These are phyloP conservation scores for Drosophila tripunctata DNA, from an alignment of 2,888 invertebrate genomes.

Conservation along the genomic window DNA sequence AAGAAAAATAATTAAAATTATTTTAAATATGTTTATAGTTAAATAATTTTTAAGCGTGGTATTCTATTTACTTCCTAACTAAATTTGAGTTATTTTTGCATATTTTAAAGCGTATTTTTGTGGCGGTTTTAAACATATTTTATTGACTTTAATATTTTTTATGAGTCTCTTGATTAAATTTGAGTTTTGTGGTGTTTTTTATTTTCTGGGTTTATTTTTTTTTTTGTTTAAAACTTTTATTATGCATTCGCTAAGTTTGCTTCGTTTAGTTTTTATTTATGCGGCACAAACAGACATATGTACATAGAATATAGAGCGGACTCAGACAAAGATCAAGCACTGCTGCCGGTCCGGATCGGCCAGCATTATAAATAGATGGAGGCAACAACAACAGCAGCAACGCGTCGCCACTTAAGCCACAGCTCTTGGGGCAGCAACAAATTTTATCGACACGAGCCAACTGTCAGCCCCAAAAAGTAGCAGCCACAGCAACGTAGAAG, in stretches of 20 bases:
- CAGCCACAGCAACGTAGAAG: conserved; percentile 18
- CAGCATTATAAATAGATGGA: conserved; percentile 63
- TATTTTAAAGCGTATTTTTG: not conserved
- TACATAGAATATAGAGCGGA: conserved; percentile 9
- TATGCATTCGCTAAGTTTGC: conserved; percentile 29
- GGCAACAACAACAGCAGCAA: too few species aligned
- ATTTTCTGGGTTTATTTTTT: conserved; percentile 4
- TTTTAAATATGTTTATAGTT: not conserved
- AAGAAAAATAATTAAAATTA: not conserved
- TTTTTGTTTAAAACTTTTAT: conserved; percentile 39
- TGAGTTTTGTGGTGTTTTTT: conserved; percentile 11
- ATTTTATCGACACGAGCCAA: conserved; percentile 79
- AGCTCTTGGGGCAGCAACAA: conserved; percentile 55
- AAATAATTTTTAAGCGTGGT: too few species aligned
- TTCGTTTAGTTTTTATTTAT: conserved; percentile 58
- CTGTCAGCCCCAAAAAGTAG: conserved; percentile 59
- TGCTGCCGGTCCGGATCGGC: conserved; percentile 52
- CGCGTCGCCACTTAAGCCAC: conserved; percentile 66
- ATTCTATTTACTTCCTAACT: not conserved
- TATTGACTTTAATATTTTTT: conserved; percentile 6
- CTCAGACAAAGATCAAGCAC: conserved; percentile 57
- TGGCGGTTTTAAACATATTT: conserved; percentile 1
- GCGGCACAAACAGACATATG: conserved; percentile 34
- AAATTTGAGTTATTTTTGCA: too few species aligned
- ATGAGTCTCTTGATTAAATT: conserved; percentile 26